Conservation (phyloP, 1,140 invertebrate species). For the Apis mellifera region DNA sequence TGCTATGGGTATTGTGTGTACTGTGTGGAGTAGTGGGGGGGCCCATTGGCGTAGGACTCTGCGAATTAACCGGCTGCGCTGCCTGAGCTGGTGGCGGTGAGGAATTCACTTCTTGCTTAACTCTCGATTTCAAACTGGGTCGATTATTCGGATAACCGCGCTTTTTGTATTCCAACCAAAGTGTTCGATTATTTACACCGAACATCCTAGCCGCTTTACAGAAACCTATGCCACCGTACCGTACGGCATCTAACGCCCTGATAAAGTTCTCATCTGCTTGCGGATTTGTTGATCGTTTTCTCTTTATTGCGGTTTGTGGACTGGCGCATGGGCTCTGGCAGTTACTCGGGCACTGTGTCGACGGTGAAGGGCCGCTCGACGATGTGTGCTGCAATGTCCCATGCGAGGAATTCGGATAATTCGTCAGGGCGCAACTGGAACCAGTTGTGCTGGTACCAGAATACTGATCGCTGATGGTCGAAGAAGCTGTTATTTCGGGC, state of each 20-base stretch:
- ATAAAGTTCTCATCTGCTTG: conserved; percentile 91
- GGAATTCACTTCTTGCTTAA: conserved; percentile 83
- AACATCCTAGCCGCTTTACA: conserved; percentile 91
- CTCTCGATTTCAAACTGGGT: conserved; percentile 87
- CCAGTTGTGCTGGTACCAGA: conserved; percentile 70
- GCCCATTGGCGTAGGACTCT: conserved; percentile 82
- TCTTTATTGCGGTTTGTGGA: conserved; percentile 78
- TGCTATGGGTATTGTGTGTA: conserved; percentile 78
- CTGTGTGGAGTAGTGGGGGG: conserved; percentile 80
- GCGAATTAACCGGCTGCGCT: conserved; percentile 77
- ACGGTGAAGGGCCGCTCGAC: conserved; percentile 67
- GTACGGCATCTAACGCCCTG: conserved; percentile 88
- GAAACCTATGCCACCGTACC: conserved; percentile 91
- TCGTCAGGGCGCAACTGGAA: conserved; percentile 73
- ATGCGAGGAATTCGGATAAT: conserved; percentile 73
- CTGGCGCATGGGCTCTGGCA: conserved; percentile 78
- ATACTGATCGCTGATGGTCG: conserved; percentile 75
- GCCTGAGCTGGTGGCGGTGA: conserved; percentile 64
- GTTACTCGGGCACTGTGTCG: conserved; percentile 74
- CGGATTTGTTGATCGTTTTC: conserved; percentile 86
- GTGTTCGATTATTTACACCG: conserved; percentile 90
- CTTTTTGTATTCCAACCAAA: conserved; percentile 93
- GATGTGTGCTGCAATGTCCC: conserved; percentile 67
- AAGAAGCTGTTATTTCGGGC: conserved; percentile 78
- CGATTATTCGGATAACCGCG: conserved; percentile 89